Percentiles rank a stretch among this genome's conserved stretches.
Evolutionary conservation across 1,140 invertebrate genomes (phyloP).

Genomic region (Caenorhabditis remanei): DNA sequence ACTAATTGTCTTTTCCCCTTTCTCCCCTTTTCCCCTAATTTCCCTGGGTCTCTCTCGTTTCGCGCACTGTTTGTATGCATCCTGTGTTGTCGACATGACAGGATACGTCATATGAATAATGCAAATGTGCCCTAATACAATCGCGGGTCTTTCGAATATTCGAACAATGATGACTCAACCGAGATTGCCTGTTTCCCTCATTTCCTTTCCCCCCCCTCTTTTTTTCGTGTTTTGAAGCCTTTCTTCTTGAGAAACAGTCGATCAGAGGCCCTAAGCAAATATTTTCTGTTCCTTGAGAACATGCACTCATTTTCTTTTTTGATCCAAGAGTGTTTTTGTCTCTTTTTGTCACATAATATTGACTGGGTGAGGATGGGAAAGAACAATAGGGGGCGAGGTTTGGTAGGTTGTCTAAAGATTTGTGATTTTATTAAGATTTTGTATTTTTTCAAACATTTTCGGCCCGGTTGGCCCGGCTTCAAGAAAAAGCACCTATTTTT

Average conservation of each 20-base stretch:
- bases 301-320: constrained; percentile 31
- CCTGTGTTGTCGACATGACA: not conserved
- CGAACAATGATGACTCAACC: not conserved
- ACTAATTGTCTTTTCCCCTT: too few relatives aligned
- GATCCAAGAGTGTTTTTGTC: not conserved
- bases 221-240: not conserved
- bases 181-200: not conserved
- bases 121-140: constrained; percentile 4
- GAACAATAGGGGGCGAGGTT: too few relatives aligned
- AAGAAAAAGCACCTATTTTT: too few relatives aligned
- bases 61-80: not conserved
- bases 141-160: not conserved
- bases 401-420: too few relatives aligned
- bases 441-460: too few relatives aligned
- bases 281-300: not conserved
- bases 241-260: constrained; percentile 1
- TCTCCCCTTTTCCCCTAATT: too few relatives aligned
- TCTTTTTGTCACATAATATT: constrained; percentile 16
- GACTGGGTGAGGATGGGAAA: not conserved
- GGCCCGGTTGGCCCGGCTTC: too few relatives aligned
- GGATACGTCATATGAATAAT: not conserved
- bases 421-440: too few relatives aligned
- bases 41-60: too few relatives aligned
- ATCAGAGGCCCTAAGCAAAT: constrained; percentile 40
- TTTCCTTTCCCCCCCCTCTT: not conserved